phyloP scores from a whole-genome alignment of 2,888 invertebrate genomes.

The Neria commutata region DNA sequence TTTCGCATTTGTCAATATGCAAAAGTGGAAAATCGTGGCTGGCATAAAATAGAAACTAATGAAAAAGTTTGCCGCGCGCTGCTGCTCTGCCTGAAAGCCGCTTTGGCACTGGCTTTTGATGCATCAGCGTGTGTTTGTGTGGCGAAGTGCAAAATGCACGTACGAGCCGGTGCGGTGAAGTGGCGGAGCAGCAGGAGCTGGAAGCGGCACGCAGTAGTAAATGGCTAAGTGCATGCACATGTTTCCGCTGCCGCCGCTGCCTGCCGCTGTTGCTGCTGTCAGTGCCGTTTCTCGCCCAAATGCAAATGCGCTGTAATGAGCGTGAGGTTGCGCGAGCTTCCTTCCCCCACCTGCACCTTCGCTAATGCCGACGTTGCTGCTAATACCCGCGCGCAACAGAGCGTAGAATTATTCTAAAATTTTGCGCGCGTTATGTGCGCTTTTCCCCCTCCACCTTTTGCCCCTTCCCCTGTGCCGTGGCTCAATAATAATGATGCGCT shows the following conservation, averaged over 20 bases:
- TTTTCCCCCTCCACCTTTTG: background rate
- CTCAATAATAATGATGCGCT: constrained; percentile 48
- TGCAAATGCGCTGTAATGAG: constrained; percentile 52
- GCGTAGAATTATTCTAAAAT: constrained; percentile 19
- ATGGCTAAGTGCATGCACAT: constrained; percentile 7
- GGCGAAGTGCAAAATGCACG: background rate
- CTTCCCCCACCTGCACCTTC: too few relatives aligned
- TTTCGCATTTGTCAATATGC: constrained; percentile 34
- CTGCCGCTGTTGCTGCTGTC: background rate
- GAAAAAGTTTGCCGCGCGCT: constrained; percentile 40
- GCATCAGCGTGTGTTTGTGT: background rate
- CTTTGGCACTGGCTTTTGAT: constrained; percentile 30
- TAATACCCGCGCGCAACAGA: constrained; percentile 10
- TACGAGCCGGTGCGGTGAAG: background rate
- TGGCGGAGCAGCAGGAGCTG: background rate
- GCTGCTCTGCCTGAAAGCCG: constrained; percentile 51
- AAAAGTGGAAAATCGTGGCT: constrained; percentile 26
- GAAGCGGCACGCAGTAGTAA: constrained; percentile 18
- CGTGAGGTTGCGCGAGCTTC: too few relatives aligned
- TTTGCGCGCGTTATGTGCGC: background rate
- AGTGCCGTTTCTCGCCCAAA: constrained; percentile 34
- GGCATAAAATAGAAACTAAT: constrained; percentile 39
- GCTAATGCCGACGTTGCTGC: too few relatives aligned
- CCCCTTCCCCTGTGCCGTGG: background rate
- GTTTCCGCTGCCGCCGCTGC: background rate